Percentiles rank a stretch among this genome's conserved stretches.
Conservation (phyloP, 2,113 vertebrate species). For the Agapornis roseicollis region DNA sequence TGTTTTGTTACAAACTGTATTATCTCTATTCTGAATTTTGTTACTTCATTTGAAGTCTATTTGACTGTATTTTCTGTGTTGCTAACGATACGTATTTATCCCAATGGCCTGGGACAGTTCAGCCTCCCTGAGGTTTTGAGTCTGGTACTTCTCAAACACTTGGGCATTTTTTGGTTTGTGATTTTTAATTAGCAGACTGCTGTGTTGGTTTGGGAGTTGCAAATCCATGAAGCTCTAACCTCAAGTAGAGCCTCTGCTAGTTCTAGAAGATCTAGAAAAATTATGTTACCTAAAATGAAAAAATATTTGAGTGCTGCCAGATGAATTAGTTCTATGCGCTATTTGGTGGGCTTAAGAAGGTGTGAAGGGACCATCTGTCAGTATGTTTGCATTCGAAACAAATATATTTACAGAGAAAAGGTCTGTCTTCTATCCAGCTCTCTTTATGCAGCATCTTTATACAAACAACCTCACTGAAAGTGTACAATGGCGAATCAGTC, state of each 20-base stretch:
- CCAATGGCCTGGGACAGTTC: neutral
- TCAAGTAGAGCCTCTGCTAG: neutral
- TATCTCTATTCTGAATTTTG: neutral
- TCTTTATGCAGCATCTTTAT: neutral
- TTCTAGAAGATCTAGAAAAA: neutral
- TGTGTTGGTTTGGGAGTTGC: neutral
- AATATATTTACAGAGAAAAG: neutral
- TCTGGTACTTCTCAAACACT: neutral
- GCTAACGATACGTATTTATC: neutral
- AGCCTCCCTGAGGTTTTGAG: neutral
- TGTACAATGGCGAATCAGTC: neutral
- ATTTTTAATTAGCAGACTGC: neutral
- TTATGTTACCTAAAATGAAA: neutral
- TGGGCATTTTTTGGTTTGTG: neutral
- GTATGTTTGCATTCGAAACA: neutral
- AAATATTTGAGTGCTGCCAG: neutral
- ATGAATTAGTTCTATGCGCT: neutral
- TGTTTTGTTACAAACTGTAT: neutral
- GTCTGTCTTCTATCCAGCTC: neutral
- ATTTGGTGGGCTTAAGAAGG: neutral
- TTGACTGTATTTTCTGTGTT: neutral
- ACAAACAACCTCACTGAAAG: neutral
- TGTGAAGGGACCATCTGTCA: neutral
- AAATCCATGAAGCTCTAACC: neutral
- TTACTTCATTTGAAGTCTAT: neutral